These are phyloP conservation scores for Nebria ingens DNA, from an alignment of 1,140 invertebrate genomes.

Conservation along the genomic window DNA sequence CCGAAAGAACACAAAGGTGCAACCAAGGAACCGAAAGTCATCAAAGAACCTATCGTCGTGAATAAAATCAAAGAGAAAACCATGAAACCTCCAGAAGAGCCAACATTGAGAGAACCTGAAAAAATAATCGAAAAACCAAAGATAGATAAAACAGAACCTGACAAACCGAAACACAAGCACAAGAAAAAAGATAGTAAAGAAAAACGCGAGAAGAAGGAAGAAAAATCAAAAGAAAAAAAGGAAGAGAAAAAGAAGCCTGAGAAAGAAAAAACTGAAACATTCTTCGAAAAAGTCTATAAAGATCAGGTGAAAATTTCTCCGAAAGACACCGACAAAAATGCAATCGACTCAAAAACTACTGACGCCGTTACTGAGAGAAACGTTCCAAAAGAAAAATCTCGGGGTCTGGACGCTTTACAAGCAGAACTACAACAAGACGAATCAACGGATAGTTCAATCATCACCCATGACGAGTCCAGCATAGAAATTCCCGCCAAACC, in stretches of 20 bases:
- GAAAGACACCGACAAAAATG: constrained; percentile 18
- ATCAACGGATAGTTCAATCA: constrained; percentile 17
- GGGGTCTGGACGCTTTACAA: background rate
- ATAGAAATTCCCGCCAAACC: constrained; percentile 12
- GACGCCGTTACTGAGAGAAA: background rate
- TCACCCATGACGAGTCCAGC: constrained; percentile 11
- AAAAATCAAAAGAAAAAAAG: constrained; percentile 15
- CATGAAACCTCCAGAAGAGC: constrained; percentile 18
- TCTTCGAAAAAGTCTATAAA: constrained; percentile 18
- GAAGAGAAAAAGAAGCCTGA: constrained; percentile 12
- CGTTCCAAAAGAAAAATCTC: background rate
- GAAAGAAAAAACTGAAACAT: constrained; percentile 11
- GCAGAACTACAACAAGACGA: constrained; percentile 9
- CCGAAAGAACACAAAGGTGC: constrained; percentile 13
- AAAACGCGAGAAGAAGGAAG: constrained; percentile 22
- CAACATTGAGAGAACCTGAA: constrained; percentile 19
- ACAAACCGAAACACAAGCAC: constrained; percentile 27
- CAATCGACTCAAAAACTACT: constrained; percentile 8
- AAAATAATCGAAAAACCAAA: constrained; percentile 20
- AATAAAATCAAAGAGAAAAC: constrained; percentile 20
- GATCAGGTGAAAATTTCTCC: constrained; percentile 13
- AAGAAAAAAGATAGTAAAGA: constrained; percentile 27
- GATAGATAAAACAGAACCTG: constrained; percentile 14
- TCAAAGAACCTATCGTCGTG: background rate
- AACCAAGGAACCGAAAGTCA: constrained; percentile 13